Evolutionary conservation across 2,888 invertebrate genomes (phyloP).

Genomic region (Sialis lutaria): DNA sequence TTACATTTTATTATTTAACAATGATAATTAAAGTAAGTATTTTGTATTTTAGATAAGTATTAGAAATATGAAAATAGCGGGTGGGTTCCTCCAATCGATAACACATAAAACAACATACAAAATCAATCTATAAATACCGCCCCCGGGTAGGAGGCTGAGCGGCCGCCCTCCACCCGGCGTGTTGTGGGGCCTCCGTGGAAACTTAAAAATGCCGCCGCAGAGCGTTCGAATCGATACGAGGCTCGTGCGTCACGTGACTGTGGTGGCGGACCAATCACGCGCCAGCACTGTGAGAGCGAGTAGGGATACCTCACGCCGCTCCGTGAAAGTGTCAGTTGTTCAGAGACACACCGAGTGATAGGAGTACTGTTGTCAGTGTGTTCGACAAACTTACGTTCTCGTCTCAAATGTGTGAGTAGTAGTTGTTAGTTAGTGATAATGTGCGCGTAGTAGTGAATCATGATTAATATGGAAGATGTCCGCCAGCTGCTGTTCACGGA

Average conservation of each 20-base stretch:
- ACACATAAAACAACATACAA: neutral
- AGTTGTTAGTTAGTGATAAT: no score
- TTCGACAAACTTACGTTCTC: neutral
- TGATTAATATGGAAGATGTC: conserved; percentile 29
- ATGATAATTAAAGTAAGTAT: no score
- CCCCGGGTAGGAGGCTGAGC: conserved; percentile 11
- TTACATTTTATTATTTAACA: no score
- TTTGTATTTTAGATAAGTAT: no score
- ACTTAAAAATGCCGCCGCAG: conserved; percentile 71
- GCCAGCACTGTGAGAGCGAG: neutral
- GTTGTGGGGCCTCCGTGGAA: conserved; percentile 21
- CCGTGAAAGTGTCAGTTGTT: conserved; percentile 6
- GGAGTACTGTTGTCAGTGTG: neutral
- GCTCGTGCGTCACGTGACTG: conserved; percentile 39
- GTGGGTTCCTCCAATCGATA: neutral
- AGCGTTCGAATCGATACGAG: conserved; percentile 63
- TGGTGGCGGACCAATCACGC: conserved; percentile 10
- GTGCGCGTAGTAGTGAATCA: neutral
- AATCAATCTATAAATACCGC: conserved; percentile 6
- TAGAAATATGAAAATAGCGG: no score
- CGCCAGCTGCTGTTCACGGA: conserved; percentile 38
- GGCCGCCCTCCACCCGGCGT: conserved; percentile 15
- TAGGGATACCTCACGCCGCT: conserved; percentile 12
- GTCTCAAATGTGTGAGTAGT: neutral
- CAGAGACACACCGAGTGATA: neutral